Evolutionary conservation across 2,888 invertebrate genomes (phyloP), one percentile per base, ranked within the genome.

Genomic region (Abrostola triplasia): DNA sequence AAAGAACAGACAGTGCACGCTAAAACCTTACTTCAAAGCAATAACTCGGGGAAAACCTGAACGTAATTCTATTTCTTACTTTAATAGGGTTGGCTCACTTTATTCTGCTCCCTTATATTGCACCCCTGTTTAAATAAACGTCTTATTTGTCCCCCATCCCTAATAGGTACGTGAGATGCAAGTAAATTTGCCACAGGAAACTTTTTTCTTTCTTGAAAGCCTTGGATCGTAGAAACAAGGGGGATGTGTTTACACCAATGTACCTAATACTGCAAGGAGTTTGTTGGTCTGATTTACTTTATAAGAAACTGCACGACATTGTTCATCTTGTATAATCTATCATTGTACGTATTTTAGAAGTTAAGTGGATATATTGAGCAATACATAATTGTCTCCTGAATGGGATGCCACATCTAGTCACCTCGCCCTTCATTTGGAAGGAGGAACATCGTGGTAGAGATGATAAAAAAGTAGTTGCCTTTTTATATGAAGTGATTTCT

Each of bases 101-200:
- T 70, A 65, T 62, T 59, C 69, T 55, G 47, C 49, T 51, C 62
- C 50, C 58, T 67, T 44, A 66, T 56, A 65, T 42, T 73, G 64
- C 67, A 73, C 54, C 65, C 67, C 57, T 62, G 73, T 70, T 65
- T 72, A 75, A 74, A 69, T 74, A 79, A 76, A 73, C 66, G 75
- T 74, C 76, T 77, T 79, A 75, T 79, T 80, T 79, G 77, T 79
- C 76, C 76, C 71, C 74, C 77, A 72, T 72, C 65, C 72, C 64
- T 81, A 82, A 84, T 77, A 61, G 72, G 52, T 72, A 81, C 83
- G 82, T 84, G 83, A 76, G 73, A 67, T 76, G 83, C 77, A 80
- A 81, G 75, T 72, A 64, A 74, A 77, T 80, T 79, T 63, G 55
- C 57, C 64, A 63, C 59, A 64, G 66, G 76, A 78, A 82, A 79